phyloP scores from a whole-genome alignment of 2,797 vertebrate species.

The Sebastes cheni region DNA sequence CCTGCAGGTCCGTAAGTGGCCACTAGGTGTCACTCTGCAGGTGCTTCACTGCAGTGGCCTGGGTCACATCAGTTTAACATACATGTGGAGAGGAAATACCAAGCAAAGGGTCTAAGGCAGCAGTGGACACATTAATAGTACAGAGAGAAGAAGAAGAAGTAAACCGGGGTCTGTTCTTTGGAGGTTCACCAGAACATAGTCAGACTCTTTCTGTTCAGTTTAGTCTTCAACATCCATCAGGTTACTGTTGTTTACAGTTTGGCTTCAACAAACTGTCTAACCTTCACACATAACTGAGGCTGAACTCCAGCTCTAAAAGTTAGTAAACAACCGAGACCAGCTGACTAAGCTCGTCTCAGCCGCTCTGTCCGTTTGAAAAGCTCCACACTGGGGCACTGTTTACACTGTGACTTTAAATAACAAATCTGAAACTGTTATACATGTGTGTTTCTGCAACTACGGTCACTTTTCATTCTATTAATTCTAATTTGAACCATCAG shows the following conservation, averaged over 20 bases:
- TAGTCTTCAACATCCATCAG: not conserved
- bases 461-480: too few relatives aligned
- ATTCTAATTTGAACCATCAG: too few relatives aligned
- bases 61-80: conserved; percentile 45
- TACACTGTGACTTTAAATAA: conserved; percentile 1
- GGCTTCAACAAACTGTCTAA: conserved; percentile 32
- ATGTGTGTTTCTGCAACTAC: too few relatives aligned
- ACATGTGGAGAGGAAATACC: conserved; percentile 46
- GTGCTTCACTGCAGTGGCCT: not conserved
- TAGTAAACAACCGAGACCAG: conserved; percentile 58
- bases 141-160: not conserved
- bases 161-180: not conserved
- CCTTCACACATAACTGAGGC: conserved; percentile 42
- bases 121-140: conserved; percentile 17
- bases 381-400: conserved; percentile 42
- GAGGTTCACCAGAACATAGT: conserved; percentile 1
- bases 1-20: conserved; percentile 26
- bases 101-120: conserved; percentile 18
- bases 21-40: conserved; percentile 68
- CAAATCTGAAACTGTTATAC: not conserved
- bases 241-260: conserved; percentile 42
- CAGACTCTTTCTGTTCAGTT: not conserved
- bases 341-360: conserved; percentile 56
- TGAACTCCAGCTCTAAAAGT: conserved; percentile 47
- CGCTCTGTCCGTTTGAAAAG: conserved; percentile 37